These are phyloP conservation scores for Rhimphoctona megacephalus DNA, from an alignment of 2,888 invertebrate species.

Conservation along the genomic window DNA sequence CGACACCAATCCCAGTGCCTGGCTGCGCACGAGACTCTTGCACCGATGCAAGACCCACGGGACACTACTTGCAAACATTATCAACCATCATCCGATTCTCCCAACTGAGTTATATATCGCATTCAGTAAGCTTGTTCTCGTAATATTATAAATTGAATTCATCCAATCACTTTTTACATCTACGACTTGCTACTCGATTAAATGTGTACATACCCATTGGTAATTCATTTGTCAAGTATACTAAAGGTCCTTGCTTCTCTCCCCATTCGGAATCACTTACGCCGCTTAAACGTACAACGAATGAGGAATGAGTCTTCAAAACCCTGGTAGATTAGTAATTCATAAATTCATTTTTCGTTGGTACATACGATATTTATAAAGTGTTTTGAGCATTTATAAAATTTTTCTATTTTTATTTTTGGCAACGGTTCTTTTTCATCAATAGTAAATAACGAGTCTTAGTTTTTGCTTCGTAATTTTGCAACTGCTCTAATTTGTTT, in stretches of 20 bases:
- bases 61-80: constrained; percentile 63
- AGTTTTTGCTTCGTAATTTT: not conserved
- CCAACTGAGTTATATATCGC: constrained; percentile 29
- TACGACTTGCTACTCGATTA: constrained; percentile 13
- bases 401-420: too few relatives aligned
- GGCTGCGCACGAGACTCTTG: constrained; percentile 51
- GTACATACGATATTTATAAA: too few relatives aligned
- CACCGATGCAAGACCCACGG: constrained; percentile 64
- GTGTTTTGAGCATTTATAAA: not conserved
- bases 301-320: not conserved
- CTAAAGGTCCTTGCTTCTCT: constrained; percentile 52
- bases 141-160: constrained; percentile 60
- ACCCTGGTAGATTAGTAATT: not conserved
- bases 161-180: constrained; percentile 64
- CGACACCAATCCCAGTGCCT: constrained; percentile 67
- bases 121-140: constrained; percentile 42
- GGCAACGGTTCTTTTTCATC: not conserved
- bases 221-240: constrained; percentile 63
- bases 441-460: not conserved
- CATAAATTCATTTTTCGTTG: not conserved
- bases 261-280: not conserved
- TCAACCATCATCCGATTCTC: constrained; percentile 34
- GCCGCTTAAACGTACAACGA: not conserved
- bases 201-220: constrained; percentile 38
- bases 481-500: not conserved